These are phyloP conservation scores for Pterostichus madidus DNA, from an alignment of 2,888 invertebrate species.

Conservation along the genomic window DNA sequence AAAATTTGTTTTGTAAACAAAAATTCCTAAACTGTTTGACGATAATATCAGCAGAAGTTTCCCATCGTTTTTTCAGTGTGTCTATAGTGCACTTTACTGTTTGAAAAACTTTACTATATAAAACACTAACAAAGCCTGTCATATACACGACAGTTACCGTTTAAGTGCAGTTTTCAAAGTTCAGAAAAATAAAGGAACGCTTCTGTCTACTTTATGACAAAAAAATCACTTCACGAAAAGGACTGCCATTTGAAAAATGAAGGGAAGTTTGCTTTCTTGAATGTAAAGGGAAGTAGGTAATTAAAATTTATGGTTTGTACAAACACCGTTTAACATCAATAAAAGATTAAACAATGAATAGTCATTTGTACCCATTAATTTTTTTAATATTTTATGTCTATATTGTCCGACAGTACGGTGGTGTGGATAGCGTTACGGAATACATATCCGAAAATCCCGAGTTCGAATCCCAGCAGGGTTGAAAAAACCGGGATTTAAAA, in stretches of 20 bases:
- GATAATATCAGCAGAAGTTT: conserved; percentile 2
- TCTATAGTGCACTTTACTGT: conserved; percentile 35
- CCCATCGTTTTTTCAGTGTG: background rate
- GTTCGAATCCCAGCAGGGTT: no score
- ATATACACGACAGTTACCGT: conserved; percentile 27
- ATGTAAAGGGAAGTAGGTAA: background rate
- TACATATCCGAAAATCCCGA: no score
- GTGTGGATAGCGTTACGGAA: no score
- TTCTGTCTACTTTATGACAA: conserved; percentile 11
- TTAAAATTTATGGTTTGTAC: no score
- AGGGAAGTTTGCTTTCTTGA: background rate
- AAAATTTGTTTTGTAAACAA: background rate
- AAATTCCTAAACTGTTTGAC: conserved; percentile 1
- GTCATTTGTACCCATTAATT: no score
- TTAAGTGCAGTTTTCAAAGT: conserved; percentile 40
- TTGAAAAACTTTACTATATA: conserved; percentile 24
- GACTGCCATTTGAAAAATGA: background rate
- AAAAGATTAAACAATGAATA: no score
- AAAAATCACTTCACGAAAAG: conserved; percentile 12
- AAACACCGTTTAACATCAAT: no score
- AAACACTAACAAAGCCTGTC: conserved; percentile 44
- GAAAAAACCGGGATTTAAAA: no score
- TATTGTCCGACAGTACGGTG: no score
- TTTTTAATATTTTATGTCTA: no score
- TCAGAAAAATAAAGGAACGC: conserved; percentile 22